These are phyloP conservation scores for Drosophila trapezifrons DNA, from an alignment of 1,140 invertebrate genomes.

Conservation along the genomic window DNA sequence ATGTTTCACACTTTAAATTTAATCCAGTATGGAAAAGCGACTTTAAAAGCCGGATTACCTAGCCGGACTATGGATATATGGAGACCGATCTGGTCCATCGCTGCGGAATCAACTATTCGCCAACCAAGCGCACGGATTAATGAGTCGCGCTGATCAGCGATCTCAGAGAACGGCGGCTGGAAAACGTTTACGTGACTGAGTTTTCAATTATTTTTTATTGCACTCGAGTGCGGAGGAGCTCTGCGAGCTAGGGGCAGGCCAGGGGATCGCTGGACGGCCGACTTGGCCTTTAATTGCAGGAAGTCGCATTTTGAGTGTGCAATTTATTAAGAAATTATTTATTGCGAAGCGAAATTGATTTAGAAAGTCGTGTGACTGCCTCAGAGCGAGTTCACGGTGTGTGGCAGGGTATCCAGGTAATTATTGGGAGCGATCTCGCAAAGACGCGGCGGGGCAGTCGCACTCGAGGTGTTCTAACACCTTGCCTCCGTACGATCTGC, in stretches of 20 bases:
- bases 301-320: conserved; percentile 75
- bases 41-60: background rate
- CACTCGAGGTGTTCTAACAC: conserved; percentile 66
- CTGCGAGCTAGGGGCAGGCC: background rate
- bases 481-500: conserved; percentile 38
- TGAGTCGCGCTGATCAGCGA: conserved; percentile 70
- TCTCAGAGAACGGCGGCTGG: conserved; percentile 60
- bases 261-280: background rate
- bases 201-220: conserved; percentile 81
- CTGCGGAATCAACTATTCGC: background rate
- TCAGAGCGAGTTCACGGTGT: conserved; percentile 41
- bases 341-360: conserved; percentile 73
- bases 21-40: background rate
- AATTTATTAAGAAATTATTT: conserved; percentile 82
- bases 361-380: conserved; percentile 74
- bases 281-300: conserved; percentile 73
- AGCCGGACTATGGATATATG: too few relatives aligned
- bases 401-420: conserved; percentile 60
- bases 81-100: conserved; percentile 20
- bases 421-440: conserved; percentile 30
- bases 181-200: conserved; percentile 79
- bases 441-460: conserved; percentile 14
- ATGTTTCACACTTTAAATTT: background rate
- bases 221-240: conserved; percentile 36
- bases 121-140: conserved; percentile 59